Base-by-base conservation (phyloP, 2,888 invertebrate genomes). In the Aelia acuminata region DNA sequence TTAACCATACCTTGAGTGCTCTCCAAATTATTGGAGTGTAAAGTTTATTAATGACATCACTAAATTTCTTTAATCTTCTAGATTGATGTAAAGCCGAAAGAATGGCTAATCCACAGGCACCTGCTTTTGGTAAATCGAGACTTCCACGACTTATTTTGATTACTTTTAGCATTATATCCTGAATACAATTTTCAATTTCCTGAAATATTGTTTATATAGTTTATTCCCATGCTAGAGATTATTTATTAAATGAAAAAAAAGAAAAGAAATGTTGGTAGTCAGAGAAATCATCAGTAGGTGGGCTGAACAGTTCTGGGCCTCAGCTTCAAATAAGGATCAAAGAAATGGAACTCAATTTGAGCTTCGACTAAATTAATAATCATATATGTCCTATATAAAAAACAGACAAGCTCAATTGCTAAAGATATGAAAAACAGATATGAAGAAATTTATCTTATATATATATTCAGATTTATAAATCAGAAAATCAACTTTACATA, bases 1-100 rank as follows among this genome's bases (percentile, higher is more conserved):
- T 15, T 57, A 57, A 31, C 20, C 84, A 88, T 89, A 91, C 91
- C 88, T 84, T 88, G n/a, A 91, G 88, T 57, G 90, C 90, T 87
- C 91, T 90, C 91, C 91, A 91, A 48, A 91, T 43, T 20, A 91
- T 88, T 31, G 91, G 91, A n/a, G 90, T 63, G 88, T 91, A 91
- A 22, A 91, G 87, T 5, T 90, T 89, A 20, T 91, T 91, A 5
- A 91, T 89, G 13, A 90, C 88, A 88, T 90, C 90, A 84, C 91
- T 91, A 80, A 91, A 91, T 39, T 89, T 90, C n/a, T 88, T 88
- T 35, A 89, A 87, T 47, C 90, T 89, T 88, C 91, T 88, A 20
- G 89, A 89, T 11, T 89, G 80, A 48, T 91, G 90, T 26, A 91
- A 84, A 84, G 89, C 89, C 22, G 90, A 89, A 4, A 91, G 88